Evolutionary conservation across 2,888 invertebrate genomes (phyloP).

Genomic region (Drosophila rubida): DNA sequence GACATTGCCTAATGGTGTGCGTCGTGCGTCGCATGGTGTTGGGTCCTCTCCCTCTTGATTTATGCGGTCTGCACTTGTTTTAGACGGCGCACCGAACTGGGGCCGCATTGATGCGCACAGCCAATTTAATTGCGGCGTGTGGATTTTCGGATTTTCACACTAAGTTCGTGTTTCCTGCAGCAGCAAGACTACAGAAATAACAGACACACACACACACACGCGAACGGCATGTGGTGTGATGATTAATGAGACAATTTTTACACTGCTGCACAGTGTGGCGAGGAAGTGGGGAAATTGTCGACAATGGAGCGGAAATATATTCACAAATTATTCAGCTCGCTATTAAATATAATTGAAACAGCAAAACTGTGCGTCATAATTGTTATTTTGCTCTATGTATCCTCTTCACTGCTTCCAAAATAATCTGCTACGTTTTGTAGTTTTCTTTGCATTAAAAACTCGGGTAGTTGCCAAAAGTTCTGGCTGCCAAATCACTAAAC

Average conservation of each 20-base stretch:
- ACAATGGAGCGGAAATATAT: no score
- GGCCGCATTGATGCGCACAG: constrained; percentile 27
- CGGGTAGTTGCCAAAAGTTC: background rate
- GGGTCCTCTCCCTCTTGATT: constrained; percentile 59
- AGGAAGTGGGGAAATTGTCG: background rate
- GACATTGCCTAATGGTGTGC: constrained; percentile 55
- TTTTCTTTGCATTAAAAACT: background rate
- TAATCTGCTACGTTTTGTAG: no score
- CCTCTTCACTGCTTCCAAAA: no score
- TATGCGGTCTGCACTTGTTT: constrained; percentile 70
- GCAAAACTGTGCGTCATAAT: no score
- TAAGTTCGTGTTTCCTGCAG: constrained; percentile 74
- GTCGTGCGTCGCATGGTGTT: constrained; percentile 29
- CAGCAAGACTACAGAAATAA: constrained; percentile 42
- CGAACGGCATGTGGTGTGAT: constrained; percentile 61
- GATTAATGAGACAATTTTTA: constrained; percentile 83
- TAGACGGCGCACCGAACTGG: background rate
- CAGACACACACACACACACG: constrained; percentile 24
- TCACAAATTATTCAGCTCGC: no score
- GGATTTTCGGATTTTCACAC: constrained; percentile 66
- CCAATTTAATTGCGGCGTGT: constrained; percentile 69
- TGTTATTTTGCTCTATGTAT: no score
- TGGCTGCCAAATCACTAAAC: background rate
- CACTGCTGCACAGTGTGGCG: constrained; percentile 58
- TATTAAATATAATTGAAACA: no score